These are phyloP conservation scores for Meloidogyne floridensis DNA, from an alignment of 1,140 invertebrate species.

Conservation along the genomic window DNA sequence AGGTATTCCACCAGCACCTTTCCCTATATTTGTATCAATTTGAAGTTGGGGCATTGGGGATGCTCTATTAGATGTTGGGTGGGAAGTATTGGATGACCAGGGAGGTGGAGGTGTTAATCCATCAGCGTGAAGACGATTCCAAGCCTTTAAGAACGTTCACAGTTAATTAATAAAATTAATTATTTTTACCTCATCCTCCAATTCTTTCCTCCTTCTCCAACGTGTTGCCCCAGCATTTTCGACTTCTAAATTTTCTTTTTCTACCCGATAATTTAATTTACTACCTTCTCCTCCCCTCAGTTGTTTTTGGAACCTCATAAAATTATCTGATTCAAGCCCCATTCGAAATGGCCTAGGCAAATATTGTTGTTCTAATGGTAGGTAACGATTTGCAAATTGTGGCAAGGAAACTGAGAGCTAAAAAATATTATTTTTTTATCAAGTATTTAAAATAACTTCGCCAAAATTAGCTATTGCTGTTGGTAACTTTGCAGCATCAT, in stretches of 20 bases:
- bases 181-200: constrained; percentile 20
- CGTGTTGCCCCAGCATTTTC: constrained; percentile 17
- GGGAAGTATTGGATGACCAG: background rate
- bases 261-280: background rate
- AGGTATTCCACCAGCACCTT: background rate
- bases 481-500: constrained; percentile 63
- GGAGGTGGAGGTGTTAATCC: constrained; percentile 11
- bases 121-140: constrained; percentile 15
- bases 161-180: background rate
- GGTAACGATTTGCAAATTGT: constrained; percentile 62
- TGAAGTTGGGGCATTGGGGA: constrained; percentile 14
- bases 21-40: background rate
- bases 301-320: constrained; percentile 34
- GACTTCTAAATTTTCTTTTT: background rate
- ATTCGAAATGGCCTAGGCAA: constrained; percentile 58
- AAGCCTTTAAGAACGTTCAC: background rate
- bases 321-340: constrained; percentile 59
- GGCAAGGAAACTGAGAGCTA: constrained; percentile 53
- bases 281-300: constrained; percentile 13
- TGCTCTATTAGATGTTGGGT: background rate
- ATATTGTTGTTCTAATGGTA: constrained; percentile 58
- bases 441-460: constrained; percentile 37
- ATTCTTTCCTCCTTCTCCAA: constrained; percentile 20
- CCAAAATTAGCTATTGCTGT: constrained; percentile 63
- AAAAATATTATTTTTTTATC: constrained; percentile 18